Evolutionary conservation across 2,888 invertebrate species (phyloP).

Genomic region (Melieria crassipennis): DNA sequence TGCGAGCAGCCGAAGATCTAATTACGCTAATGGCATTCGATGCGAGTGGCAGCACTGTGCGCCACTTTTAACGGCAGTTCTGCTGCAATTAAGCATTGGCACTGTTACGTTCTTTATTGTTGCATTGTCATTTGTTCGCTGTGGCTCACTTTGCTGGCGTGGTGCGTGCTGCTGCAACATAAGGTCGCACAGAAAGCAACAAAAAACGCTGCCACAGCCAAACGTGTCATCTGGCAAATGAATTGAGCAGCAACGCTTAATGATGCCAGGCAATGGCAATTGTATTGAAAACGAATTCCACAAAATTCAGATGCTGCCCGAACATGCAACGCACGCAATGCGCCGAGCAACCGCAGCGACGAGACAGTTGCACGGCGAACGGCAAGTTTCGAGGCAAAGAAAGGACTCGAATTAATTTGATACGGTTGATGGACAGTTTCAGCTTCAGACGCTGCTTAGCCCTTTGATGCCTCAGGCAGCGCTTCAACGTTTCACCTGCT

Average conservation of each 20-base stretch:
- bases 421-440: too few species aligned
- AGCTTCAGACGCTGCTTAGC: too few species aligned
- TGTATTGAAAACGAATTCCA: conserved; percentile 10
- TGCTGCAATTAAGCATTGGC: conserved; percentile 57
- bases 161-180: conserved; percentile 61
- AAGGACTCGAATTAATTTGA: too few species aligned
- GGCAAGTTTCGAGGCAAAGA: too few species aligned
- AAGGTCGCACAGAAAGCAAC: conserved; percentile 50
- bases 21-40: conserved; percentile 58
- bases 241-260: conserved; percentile 32
- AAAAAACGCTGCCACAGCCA: conserved; percentile 26
- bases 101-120: too few species aligned
- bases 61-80: conserved; percentile 38
- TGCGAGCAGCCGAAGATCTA: conserved; percentile 52
- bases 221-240: conserved; percentile 51
- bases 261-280: conserved; percentile 23
- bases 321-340: conserved; percentile 23
- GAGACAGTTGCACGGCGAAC: conserved; percentile 5
- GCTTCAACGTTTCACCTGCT: too few species aligned
- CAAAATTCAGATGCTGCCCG: not conserved
- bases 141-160: conserved; percentile 6
- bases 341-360: conserved; percentile 16
- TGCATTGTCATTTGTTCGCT: not conserved
- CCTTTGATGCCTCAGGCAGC: too few species aligned
- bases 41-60: not conserved